Percentiles rank a stretch among this genome's conserved stretches.
phyloP scores from a whole-genome alignment of 1,140 invertebrate genomes.

The Drosophila sulfurigaster region DNA sequence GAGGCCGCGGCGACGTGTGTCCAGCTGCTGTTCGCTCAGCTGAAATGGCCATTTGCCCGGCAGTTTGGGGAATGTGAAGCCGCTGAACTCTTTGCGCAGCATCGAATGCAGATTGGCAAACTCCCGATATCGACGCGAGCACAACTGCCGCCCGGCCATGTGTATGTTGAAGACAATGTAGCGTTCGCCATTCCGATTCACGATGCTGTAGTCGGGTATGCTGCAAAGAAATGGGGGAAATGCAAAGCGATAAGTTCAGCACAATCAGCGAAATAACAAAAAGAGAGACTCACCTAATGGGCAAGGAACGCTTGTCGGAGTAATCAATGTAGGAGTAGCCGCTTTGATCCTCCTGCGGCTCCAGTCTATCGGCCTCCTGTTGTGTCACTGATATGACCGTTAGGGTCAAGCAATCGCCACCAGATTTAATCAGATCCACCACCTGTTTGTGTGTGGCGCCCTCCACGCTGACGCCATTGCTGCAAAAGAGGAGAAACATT shows the following conservation, averaged over 20 bases:
- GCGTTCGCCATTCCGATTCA: constrained; percentile 93
- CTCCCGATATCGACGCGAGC: constrained; percentile 97
- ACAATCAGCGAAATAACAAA: too few species aligned
- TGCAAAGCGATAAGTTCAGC: too few species aligned
- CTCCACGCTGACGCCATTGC: constrained; percentile 99
- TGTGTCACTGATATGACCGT: constrained; percentile 98
- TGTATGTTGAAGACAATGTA: constrained; percentile 99
- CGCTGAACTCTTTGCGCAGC: constrained; percentile 98
- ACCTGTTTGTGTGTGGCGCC: constrained; percentile 99
- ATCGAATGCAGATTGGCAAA: constrained; percentile 96
- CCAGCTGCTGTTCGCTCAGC: constrained; percentile 98
- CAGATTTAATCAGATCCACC: constrained; percentile 99
- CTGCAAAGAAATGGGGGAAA: constrained; percentile 85
- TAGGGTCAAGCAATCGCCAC: constrained; percentile 97
- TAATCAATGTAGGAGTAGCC: constrained; percentile 98
- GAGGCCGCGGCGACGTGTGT: constrained; percentile 95
- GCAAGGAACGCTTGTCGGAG: constrained; percentile 98
- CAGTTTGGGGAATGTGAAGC: constrained; percentile 98
- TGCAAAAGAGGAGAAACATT: constrained; percentile 85
- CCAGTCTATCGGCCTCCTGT: constrained; percentile 93
- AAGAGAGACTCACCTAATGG: constrained; percentile 87
- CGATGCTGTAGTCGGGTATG: constrained; percentile 96
- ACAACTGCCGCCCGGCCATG: constrained; percentile 99
- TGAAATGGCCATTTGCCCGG: constrained; percentile 99
- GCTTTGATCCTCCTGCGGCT: constrained; percentile 94